A percentile compares a stretch with the other conserved stretches of the same genome.
Evolutionary conservation across 2,113 vertebrate genomes (phyloP).

Genomic region (Nansenia antarctica): DNA sequence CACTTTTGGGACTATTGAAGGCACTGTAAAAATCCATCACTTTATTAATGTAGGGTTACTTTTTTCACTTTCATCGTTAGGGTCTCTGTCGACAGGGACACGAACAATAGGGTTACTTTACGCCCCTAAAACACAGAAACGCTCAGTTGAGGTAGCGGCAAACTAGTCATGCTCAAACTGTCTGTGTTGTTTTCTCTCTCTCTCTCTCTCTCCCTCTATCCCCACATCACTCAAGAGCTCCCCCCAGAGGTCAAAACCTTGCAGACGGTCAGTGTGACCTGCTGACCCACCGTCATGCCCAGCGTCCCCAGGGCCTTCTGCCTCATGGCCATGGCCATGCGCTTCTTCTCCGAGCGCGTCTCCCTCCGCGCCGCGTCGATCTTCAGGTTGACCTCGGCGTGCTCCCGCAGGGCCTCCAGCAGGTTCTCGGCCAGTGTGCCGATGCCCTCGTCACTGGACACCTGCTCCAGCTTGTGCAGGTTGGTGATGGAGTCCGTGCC

Average conservation of each 20-base stretch:
- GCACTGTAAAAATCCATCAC: too few species aligned
- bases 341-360: conserved; percentile 95
- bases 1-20: too few species aligned
- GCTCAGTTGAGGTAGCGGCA: too few species aligned
- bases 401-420: conserved; percentile 91
- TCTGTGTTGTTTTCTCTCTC: too few species aligned
- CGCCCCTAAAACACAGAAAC: too few species aligned
- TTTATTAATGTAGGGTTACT: too few species aligned
- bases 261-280: background rate
- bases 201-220: too few species aligned
- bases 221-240: background rate
- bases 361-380: conserved; percentile 95
- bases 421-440: conserved; percentile 96
- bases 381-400: conserved; percentile 93
- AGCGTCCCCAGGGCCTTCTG: conserved; percentile 97
- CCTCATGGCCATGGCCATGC: conserved; percentile 99
- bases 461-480: conserved; percentile 98
- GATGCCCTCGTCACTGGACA: conserved; percentile 97
- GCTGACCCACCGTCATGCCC: conserved; percentile 90
- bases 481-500: conserved; percentile 95
- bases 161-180: too few species aligned
- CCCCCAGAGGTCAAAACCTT: background rate
- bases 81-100: too few species aligned
- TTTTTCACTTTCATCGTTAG: too few species aligned
- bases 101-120: too few species aligned